phyloP scores from a whole-genome alignment of 2,797 vertebrate genomes.

The Borostomias antarcticus region DNA sequence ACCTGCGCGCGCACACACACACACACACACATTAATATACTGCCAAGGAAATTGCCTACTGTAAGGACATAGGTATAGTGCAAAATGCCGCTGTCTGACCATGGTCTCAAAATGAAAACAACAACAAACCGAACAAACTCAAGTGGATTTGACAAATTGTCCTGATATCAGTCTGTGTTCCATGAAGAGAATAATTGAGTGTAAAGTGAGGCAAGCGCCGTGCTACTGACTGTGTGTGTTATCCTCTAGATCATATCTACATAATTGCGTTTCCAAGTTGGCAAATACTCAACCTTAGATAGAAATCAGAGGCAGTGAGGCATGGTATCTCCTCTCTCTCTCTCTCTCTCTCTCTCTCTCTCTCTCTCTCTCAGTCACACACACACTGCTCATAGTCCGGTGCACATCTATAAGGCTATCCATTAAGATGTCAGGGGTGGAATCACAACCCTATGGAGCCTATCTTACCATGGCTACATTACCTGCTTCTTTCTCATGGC shows the following conservation, averaged over 20 bases:
- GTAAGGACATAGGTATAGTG: background rate
- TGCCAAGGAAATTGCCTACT: background rate
- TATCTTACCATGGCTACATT: background rate
- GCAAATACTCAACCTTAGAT: conserved; percentile 38
- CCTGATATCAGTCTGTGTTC: no score
- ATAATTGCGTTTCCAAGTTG: conserved; percentile 30
- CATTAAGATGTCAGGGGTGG: conserved; percentile 42
- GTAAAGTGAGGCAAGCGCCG: background rate
- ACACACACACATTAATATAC: background rate
- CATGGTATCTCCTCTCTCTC: no score
- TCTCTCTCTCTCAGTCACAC: conserved; percentile 9
- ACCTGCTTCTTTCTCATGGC: background rate
- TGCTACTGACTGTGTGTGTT: background rate
- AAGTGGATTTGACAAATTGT: no score
- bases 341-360: no score
- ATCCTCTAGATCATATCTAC: background rate
- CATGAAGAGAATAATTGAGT: no score
- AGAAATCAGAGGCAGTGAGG: conserved; percentile 32
- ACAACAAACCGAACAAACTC: background rate
- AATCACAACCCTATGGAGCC: conserved; percentile 26
- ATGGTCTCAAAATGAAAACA: background rate
- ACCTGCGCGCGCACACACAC: no score
- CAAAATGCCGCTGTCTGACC: background rate
- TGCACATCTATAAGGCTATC: no score
- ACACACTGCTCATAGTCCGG: background rate